These are phyloP conservation scores for Zoanthus sociatus DNA, from an alignment of 92 coral and sea anemone species.

Conservation along the genomic window DNA sequence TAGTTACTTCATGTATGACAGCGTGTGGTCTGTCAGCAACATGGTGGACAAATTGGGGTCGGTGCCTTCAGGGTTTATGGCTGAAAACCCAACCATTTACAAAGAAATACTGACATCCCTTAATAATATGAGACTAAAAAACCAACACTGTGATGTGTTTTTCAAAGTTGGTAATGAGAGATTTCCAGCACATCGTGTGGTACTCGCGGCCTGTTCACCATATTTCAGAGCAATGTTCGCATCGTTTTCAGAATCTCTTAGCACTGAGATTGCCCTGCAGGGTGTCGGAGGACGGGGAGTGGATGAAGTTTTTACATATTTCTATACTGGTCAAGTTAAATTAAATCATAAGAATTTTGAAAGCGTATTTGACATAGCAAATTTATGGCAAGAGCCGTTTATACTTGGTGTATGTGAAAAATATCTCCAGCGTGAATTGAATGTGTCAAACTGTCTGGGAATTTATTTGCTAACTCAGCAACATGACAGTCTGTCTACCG, in stretches of 20 bases:
- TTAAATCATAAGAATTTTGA: slow-evolving; percentile 63
- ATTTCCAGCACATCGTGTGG: slow-evolving; percentile 65
- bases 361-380: slow-evolving; percentile 60
- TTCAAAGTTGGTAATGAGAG: slow-evolving; percentile 65
- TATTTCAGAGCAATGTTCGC: slow-evolving; percentile 74
- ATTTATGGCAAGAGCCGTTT: slow-evolving; percentile 69
- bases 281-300: slow-evolving; percentile 62
- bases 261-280: slow-evolving; percentile 56
- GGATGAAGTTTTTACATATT: slow-evolving; percentile 64
- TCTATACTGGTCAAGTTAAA: slow-evolving; percentile 69
- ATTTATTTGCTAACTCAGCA: slow-evolving; percentile 51
- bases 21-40: background rate
- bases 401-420: slow-evolving; percentile 54
- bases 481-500: slow-evolving; percentile 35
- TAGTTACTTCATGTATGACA: background rate
- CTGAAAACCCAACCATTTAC: slow-evolving; percentile 46
- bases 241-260: slow-evolving; percentile 48
- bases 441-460: slow-evolving; percentile 56
- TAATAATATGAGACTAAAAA: slow-evolving; percentile 64
- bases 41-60: slow-evolving; percentile 49
- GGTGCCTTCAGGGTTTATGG: slow-evolving; percentile 21
- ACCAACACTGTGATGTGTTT: slow-evolving; percentile 69
- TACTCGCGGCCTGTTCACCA: slow-evolving; percentile 69
- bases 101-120: slow-evolving; percentile 44
- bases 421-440: slow-evolving; percentile 49